Conservation (phyloP, 1,140 invertebrate species). For the Drosophila busckii region DNA sequence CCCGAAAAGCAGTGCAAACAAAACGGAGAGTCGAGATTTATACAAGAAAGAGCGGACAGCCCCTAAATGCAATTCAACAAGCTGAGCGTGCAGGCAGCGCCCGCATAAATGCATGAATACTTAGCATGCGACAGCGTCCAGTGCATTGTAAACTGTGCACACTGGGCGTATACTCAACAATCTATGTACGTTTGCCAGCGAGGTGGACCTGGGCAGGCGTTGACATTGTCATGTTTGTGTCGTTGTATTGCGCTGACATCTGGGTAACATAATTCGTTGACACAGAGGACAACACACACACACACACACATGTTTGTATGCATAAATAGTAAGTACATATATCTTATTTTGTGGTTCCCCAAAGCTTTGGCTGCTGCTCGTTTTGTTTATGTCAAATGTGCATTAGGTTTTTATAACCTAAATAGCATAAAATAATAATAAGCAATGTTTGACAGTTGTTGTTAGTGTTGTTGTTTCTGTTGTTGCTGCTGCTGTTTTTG, state of each 20-base stretch:
- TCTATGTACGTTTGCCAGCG: conserved; percentile 21
- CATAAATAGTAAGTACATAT: conserved; percentile 18
- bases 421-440: too few species aligned
- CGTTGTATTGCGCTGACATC: conserved; percentile 67
- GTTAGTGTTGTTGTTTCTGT: too few species aligned
- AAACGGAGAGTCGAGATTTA: conserved; percentile 45
- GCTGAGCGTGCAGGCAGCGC: conserved; percentile 6
- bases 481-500: too few species aligned
- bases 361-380: conserved; percentile 12
- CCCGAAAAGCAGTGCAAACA: conserved; percentile 31
- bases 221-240: conserved; percentile 59
- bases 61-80: conserved; percentile 11
- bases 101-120: conserved; percentile 66
- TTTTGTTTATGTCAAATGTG: conserved; percentile 44
- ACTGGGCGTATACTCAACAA: conserved; percentile 19
- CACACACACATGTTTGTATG: conserved; percentile 20
- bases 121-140: conserved; percentile 35
- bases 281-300: conserved; percentile 30
- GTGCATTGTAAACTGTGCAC: conserved; percentile 44
- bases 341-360: conserved; percentile 33
- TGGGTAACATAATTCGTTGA: conserved; percentile 66
- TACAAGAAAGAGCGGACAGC: conserved; percentile 54
- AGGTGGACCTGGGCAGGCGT: not conserved
- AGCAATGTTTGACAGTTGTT: too few species aligned
- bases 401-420: conserved; percentile 37